Evolutionary conservation across 2,113 vertebrate genomes (phyloP), one percentile per base, ranked within the genome.

Genomic region (Danionella cerebrum): DNA sequence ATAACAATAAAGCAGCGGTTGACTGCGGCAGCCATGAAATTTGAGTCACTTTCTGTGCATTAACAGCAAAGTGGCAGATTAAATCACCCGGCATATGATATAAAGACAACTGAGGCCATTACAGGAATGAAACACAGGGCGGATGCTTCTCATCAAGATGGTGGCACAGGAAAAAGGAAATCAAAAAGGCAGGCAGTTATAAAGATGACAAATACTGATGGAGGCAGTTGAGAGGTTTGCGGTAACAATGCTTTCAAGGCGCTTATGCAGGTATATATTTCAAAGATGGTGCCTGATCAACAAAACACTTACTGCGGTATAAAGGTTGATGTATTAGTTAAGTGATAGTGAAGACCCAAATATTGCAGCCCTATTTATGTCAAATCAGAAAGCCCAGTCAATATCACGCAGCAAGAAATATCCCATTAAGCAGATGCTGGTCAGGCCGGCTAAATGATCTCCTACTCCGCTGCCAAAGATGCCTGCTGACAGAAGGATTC

Each of bases 11-110:
- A 74, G 78, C 70, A 67, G 65, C 44, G 62, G 83, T 59, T 53
- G 80, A 74, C 70, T 39, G 41, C 53, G 80, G 76, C 73, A 78
- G 68, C 54, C 55, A 82, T 80, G 75, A 76, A 72, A 82, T 84
- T 75, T 74, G 57, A 79, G 67, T 76, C 73, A 51, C 74, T 85
- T 82, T 79, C 59, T 71, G 73, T 69, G 69, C 75, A 83, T 77
- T 75, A 78, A 69, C 64, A 73, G 77, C 72, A 83, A 79, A 81
- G 74, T 79, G 70, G 44, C 78, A 75, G 73, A 82, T 84, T 81
- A 60, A 78, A 81, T 84, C 66, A 76, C 72, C 67, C 69, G 71
- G 69, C 69, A 71, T 53, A 79, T 74, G 76, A 82, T 76, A 63
- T 60, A 55, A 64, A 80, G 73, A 70, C 67, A 76, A 70, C 50